A percentile compares a stretch with the other conserved stretches of the same genome.
phyloP scores from a whole-genome alignment of 2,888 invertebrate genomes.

The Quadroppia sp. region DNA sequence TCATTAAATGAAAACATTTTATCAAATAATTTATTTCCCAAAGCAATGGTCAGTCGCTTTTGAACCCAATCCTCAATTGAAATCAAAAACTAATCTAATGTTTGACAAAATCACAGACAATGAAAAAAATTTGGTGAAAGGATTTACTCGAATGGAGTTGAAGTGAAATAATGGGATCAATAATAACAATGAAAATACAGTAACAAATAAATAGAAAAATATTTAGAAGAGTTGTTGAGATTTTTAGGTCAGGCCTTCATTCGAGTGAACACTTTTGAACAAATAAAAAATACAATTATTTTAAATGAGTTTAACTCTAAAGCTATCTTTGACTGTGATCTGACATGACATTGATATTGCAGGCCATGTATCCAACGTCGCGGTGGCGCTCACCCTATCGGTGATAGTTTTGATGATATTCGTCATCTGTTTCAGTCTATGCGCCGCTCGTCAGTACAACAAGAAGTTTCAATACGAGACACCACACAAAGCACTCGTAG shows the following conservation, averaged over 20 bases:
- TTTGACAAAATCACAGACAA: not conserved
- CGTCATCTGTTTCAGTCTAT: constrained; percentile 49
- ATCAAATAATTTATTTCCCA: too few relatives aligned
- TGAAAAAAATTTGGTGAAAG: not conserved
- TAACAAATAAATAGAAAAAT: not conserved
- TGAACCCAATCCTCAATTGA: not conserved
- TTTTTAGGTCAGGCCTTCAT: constrained; percentile 14
- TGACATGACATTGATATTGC: not conserved
- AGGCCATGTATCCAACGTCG: constrained; percentile 49
- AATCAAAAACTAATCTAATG: constrained; percentile 4
- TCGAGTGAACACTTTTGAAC: too few relatives aligned
- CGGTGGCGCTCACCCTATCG: constrained; percentile 50
- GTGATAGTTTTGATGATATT: constrained; percentile 48
- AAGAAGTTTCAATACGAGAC: constrained; percentile 50
- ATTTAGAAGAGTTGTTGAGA: not conserved
- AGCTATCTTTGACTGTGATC: too few relatives aligned
- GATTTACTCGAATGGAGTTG: constrained; percentile 13
- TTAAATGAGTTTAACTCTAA: too few relatives aligned
- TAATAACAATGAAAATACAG: not conserved
- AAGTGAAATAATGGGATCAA: constrained; percentile 18
- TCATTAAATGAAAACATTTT: too few relatives aligned
- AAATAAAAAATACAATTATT: too few relatives aligned
- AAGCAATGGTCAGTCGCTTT: too few relatives aligned
- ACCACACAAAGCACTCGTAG: constrained; percentile 12
- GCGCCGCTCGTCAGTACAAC: constrained; percentile 50